These are phyloP conservation scores for Atta texana DNA, from an alignment of 1,140 invertebrate genomes.

Conservation along the genomic window DNA sequence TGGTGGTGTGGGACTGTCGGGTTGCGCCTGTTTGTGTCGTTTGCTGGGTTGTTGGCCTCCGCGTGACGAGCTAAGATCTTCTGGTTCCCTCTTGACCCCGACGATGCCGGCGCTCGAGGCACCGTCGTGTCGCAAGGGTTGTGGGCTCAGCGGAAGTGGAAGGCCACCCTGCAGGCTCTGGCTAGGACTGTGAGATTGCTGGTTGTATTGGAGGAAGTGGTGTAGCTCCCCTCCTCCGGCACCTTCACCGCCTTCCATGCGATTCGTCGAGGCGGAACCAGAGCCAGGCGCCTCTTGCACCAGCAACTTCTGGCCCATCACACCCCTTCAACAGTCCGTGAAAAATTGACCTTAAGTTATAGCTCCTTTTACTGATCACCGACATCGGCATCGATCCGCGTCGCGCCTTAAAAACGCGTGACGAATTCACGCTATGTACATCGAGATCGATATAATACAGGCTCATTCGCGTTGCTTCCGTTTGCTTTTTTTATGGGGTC, in stretches of 20 bases:
- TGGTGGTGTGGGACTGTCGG: constrained; percentile 87
- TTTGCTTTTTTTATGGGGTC: constrained; percentile 19
- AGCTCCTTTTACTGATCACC: constrained; percentile 30
- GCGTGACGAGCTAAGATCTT: constrained; percentile 88
- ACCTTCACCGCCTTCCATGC: constrained; percentile 87
- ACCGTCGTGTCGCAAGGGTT: constrained; percentile 84
- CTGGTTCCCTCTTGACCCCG: constrained; percentile 89
- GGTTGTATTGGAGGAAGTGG: constrained; percentile 88
- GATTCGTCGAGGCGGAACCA: constrained; percentile 86
- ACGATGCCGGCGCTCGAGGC: constrained; percentile 82
- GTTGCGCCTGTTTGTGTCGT: constrained; percentile 81
- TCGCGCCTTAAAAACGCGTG: constrained; percentile 58
- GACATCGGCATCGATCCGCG: constrained; percentile 11
- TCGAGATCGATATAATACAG: constrained; percentile 1
- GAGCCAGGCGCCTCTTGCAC: constrained; percentile 83
- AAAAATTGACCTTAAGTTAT: constrained; percentile 68
- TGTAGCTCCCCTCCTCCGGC: constrained; percentile 87
- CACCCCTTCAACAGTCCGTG: constrained; percentile 81
- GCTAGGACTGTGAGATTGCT: constrained; percentile 87
- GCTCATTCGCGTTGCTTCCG: constrained; percentile 7
- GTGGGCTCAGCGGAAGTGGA: constrained; percentile 84
- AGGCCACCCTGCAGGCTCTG: constrained; percentile 83
- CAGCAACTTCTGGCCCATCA: constrained; percentile 85
- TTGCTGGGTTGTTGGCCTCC: constrained; percentile 86
- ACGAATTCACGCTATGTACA: constrained; percentile 58